These are phyloP conservation scores for Lemur catta DNA, from an alignment of 2,797 vertebrate genomes.

Conservation along the genomic window DNA sequence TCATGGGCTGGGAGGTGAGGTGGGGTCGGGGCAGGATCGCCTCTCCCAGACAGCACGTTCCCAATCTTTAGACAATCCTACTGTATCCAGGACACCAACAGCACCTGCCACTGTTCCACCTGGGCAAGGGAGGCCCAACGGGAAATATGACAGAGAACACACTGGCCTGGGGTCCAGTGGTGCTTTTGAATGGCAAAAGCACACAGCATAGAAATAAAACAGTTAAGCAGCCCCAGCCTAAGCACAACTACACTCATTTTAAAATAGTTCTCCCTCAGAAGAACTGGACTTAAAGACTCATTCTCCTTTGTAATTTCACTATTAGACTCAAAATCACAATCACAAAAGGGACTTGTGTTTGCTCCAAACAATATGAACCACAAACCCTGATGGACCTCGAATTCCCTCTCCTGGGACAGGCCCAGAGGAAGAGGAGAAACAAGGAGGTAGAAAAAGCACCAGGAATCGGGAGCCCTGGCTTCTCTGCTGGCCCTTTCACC, in stretches of 20 bases:
- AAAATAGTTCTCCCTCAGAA: not conserved
- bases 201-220: constrained; percentile 16
- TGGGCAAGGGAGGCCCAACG: not conserved
- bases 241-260: not conserved
- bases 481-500: not conserved
- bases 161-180: not conserved
- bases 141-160: constrained; percentile 25
- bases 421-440: not conserved
- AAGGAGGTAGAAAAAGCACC: not conserved
- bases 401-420: not conserved
- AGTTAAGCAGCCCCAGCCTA: not conserved
- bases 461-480: not conserved
- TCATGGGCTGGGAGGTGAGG: not conserved
- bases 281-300: not conserved
- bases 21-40: not conserved
- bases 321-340: constrained; percentile 25
- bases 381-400: not conserved
- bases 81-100: not conserved
- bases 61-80: not conserved
- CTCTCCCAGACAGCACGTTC: not conserved
- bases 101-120: not conserved
- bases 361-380: constrained; percentile 13
- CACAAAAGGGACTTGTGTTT: not conserved
- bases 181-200: constrained; percentile 15
- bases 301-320: constrained; percentile 32